Base-by-base conservation (phyloP, 2,888 invertebrate genomes). In the Aphodius granarius region DNA sequence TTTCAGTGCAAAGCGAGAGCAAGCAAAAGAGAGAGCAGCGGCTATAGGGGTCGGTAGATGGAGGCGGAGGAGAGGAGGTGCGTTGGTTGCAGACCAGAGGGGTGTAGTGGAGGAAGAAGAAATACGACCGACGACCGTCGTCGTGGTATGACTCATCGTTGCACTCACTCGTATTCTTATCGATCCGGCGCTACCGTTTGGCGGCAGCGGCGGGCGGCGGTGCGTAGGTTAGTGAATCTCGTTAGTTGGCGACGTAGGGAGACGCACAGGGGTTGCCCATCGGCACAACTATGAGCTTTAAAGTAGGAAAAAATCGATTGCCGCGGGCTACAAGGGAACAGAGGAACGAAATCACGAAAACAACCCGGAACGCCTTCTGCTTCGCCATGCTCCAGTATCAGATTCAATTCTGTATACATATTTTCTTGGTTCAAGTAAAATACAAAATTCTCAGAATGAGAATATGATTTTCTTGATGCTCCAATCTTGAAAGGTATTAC, bases 101-200 rank as follows among this genome's bases (percentile, higher is more conserved):
- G 74, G 68, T 23, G 66, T 17, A 66, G 22, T 64, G 71, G 72
- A 66, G 76, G 72, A 66, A 72, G 75, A 72, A 72, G 66, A 23
- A 71, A 68, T 71, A 63, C 74, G 71, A 68, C 72, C 16, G 64
- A 80, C 79, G 79, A 77, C 77, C 79, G 79, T 78, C 82, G 85
- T 82, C 82, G 85, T 84, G 84, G 86, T 85, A 83, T 86, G 86
- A 87, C 85, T 87, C 87, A 87, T 86, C 86, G 83, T 84, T 86
- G 87, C 86, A 86, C 86, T 68, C 68, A 19, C 65, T 86, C 86
- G 84, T 84, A 85, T 85, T 85, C 85, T 86, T 86, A 86, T 87
- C 86, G 87, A 87, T 87, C 86, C 78, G 80, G 22, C 21, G 68
- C n/a, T 68, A 22, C 5, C 20, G 68, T 68, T 77, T 78, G 78